Base-by-base conservation (phyloP, 23 tunicate species). In the Trididemnum miniatum region DNA sequence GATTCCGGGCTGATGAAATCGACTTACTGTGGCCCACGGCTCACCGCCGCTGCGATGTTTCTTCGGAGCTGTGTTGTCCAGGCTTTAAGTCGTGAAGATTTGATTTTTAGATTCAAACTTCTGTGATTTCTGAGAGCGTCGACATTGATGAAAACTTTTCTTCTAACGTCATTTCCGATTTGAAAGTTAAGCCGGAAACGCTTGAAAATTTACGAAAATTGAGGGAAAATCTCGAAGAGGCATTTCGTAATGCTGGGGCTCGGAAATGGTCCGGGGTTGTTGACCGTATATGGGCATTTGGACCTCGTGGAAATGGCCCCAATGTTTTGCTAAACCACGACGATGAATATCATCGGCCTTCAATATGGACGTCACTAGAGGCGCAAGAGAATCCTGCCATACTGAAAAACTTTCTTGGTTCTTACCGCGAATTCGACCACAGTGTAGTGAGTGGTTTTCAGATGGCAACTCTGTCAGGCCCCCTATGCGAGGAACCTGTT, bases 401-500 rank as follows among this genome's bases (percentile, higher is more conserved):
- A 12, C 49, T 65, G 9, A 74, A 49, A 40, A 59, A 74, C 59
- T 4, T 40, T 33, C 3, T 76, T 12, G 79, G 90, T 4, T 15
- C 71, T 7, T 86, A 81, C 80, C 71, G 94, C 2, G 89, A 84
- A 65, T 75, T 75, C 30, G 99, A 96, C 66, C 97, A 91, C 18
- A 82, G 89, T 32, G 37, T 96, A 23, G 75, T 81, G 32, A 91
- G 89, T 34, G 99, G 99, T 15, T 96, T 96, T 71, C 99, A 96
- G 57, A 72, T 96, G 34, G 99, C 97, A 52, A 62, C 97, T 1
- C 65, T 84, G 25, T 85, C 99, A 26, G 99, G 99, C 4, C 99
- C 99, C 0, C 50, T 96, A 73, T 91, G 96, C 49, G 99, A 91
- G 65, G 99, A 96, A 63, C 99, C 99, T 0, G 59, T 96, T 81